Evolutionary conservation across 2,113 vertebrate genomes (phyloP).

Genomic region (Cynoglossus semilaevis): DNA sequence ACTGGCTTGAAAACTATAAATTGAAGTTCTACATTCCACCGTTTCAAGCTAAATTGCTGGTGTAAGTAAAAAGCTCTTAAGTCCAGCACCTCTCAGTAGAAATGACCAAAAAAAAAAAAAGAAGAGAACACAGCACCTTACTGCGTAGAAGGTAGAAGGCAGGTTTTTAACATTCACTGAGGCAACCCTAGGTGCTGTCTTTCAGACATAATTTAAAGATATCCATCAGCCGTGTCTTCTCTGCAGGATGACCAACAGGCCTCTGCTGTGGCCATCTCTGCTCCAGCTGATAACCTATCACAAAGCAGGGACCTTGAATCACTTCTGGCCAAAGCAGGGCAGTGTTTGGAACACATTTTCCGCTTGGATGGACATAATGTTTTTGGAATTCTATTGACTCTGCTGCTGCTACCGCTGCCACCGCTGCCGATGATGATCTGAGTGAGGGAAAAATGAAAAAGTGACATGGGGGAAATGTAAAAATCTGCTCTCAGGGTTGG

Average conservation of each 20-base stretch:
- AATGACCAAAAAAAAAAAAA: too few species aligned
- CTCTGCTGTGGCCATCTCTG: slow-evolving; percentile 35
- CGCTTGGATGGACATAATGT: slow-evolving; percentile 57
- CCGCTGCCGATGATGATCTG: slow-evolving; percentile 19
- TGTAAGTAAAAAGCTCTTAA: too few species aligned
- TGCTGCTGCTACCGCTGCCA: slow-evolving; percentile 13
- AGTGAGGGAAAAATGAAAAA: slow-evolving; percentile 34
- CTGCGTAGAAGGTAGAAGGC: slow-evolving; percentile 8
- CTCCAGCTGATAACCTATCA: slow-evolving; percentile 54
- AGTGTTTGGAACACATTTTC: slow-evolving; percentile 55
- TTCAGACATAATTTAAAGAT: slow-evolving; percentile 65
- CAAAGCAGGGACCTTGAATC: slow-evolving; percentile 20
- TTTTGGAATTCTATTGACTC: slow-evolving; percentile 64
- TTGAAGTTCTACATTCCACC: too few species aligned
- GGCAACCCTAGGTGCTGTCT: slow-evolving; percentile 15
- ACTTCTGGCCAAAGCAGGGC: slow-evolving; percentile 22
- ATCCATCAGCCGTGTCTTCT: slow-evolving; percentile 42
- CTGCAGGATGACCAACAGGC: slow-evolving; percentile 41
- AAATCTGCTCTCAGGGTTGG: slow-evolving; percentile 47
- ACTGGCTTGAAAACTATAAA: too few species aligned
- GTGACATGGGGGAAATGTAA: slow-evolving; percentile 43
- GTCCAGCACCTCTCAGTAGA: too few species aligned
- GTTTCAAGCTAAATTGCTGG: not conserved
- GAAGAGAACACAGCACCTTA: not conserved
- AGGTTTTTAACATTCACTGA: slow-evolving; percentile 40